Percentiles rank a stretch among this genome's conserved stretches.
These are phyloP conservation scores for Pedetes capensis DNA, from an alignment of 2,113 vertebrate species.

Conservation along the genomic window DNA sequence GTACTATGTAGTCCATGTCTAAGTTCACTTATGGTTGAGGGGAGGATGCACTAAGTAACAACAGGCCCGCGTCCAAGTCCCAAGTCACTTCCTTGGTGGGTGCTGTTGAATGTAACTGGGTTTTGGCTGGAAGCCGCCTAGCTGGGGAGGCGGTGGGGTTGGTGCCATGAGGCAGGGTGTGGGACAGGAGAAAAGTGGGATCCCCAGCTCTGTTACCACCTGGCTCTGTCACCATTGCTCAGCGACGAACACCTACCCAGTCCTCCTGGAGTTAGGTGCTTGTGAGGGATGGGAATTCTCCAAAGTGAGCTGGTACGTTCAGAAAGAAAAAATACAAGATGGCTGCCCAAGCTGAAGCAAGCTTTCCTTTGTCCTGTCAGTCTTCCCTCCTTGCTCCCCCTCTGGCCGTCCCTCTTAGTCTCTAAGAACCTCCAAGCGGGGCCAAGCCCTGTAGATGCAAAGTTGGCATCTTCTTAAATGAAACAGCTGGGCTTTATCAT, in stretches of 20 bases:
- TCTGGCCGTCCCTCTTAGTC: background rate
- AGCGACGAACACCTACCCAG: background rate
- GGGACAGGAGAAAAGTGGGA: background rate
- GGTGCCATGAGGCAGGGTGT: too few species aligned
- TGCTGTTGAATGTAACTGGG: background rate
- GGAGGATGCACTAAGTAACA: background rate
- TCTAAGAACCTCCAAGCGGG: background rate
- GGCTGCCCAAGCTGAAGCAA: background rate
- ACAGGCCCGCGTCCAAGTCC: background rate
- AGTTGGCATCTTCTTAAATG: background rate
- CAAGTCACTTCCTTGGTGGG: background rate
- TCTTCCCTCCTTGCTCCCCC: background rate
- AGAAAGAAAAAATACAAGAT: background rate
- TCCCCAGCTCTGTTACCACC: background rate
- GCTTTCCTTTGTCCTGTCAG: too few species aligned
- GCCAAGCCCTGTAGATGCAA: background rate
- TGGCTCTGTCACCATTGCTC: background rate
- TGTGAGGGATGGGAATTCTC: too few species aligned
- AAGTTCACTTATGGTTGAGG: background rate
- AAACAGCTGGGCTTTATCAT: background rate
- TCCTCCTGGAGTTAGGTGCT: background rate
- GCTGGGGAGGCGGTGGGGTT: background rate
- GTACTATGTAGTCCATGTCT: background rate
- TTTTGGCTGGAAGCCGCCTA: background rate
- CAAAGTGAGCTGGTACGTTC: background rate